Conservation (phyloP, 2,113 vertebrate species). For the Pipa parva region DNA sequence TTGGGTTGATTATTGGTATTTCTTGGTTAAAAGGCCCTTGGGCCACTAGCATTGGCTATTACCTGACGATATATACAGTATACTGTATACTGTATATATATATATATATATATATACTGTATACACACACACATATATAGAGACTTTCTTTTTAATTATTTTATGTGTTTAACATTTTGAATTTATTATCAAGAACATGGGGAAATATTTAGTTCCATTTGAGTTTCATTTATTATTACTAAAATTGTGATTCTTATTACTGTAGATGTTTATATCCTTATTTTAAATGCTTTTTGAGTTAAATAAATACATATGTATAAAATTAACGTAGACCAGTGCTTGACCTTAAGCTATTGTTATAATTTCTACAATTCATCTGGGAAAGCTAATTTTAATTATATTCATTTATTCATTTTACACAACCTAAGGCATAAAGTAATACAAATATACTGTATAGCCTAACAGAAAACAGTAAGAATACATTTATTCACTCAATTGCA, state of each 20-base stretch:
- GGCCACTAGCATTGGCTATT: too few species aligned
- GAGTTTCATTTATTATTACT: not conserved
- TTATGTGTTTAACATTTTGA: too few species aligned
- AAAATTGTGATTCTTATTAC: not conserved
- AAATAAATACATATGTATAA: slow-evolving; percentile 5
- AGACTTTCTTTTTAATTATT: too few species aligned
- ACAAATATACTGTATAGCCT: not conserved
- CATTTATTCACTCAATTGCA: too few species aligned
- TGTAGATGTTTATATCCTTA: not conserved
- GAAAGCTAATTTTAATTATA: slow-evolving; percentile 17
- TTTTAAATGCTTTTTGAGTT: not conserved
- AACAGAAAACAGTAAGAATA: not conserved
- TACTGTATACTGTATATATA: too few species aligned
- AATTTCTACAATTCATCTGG: not conserved
- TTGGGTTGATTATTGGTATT: too few species aligned
- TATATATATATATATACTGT: too few species aligned
- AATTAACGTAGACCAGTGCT: slow-evolving; percentile 11
- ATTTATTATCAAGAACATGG: too few species aligned
- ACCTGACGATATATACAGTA: too few species aligned
- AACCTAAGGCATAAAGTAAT: not conserved
- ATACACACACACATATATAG: too few species aligned
- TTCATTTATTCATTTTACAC: slow-evolving; percentile 10
- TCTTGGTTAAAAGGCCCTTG: too few species aligned
- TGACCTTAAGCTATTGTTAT: slow-evolving; percentile 17
- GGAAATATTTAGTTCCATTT: too few species aligned